Evolutionary conservation across 2,113 vertebrate genomes (phyloP).

Genomic region (Petaurus breviceps): DNA sequence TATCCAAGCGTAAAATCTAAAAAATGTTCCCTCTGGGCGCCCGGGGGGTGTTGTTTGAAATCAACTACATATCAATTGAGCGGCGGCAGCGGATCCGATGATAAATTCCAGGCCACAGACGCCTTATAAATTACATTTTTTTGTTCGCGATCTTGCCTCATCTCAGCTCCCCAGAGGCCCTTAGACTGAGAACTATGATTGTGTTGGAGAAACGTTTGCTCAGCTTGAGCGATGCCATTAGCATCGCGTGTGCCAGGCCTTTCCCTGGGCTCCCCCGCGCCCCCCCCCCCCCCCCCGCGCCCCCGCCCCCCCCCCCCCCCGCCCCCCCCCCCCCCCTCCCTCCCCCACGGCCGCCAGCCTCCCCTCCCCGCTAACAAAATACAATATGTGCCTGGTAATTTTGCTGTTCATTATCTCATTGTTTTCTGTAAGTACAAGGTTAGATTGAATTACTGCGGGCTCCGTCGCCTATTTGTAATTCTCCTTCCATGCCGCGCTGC

Average conservation of each 20-base stretch:
- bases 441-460: slow-evolving; percentile 98
- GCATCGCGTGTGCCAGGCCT: slow-evolving; percentile 83
- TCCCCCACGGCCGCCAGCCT: slow-evolving; percentile 19
- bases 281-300: slow-evolving; percentile 40
- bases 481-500: slow-evolving; percentile 91
- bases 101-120: slow-evolving; percentile 94
- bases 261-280: slow-evolving; percentile 50
- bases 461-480: slow-evolving; percentile 94
- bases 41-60: slow-evolving; percentile 96
- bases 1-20: slow-evolving; percentile 99
- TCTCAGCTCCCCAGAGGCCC: slow-evolving; percentile 92
- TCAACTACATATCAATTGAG: slow-evolving; percentile 99
- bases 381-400: slow-evolving; percentile 94
- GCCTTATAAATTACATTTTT: slow-evolving; percentile 96
- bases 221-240: slow-evolving; percentile 91
- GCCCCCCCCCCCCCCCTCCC: slow-evolving; percentile 49
- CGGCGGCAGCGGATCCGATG: slow-evolving; percentile 91
- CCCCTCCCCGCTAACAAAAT: slow-evolving; percentile 81
- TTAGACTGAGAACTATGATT: slow-evolving; percentile 91
- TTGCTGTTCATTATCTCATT: slow-evolving; percentile 98
- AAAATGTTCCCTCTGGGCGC: slow-evolving; percentile 96
- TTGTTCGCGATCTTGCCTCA: slow-evolving; percentile 90
- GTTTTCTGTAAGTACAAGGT: slow-evolving; percentile 99
- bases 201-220: slow-evolving; percentile 91
- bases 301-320: slow-evolving; percentile 62